A percentile compares a stretch with the other conserved stretches of the same genome.
Evolutionary conservation across 2,888 invertebrate species (phyloP).

Genomic region (Thalpophila matura): DNA sequence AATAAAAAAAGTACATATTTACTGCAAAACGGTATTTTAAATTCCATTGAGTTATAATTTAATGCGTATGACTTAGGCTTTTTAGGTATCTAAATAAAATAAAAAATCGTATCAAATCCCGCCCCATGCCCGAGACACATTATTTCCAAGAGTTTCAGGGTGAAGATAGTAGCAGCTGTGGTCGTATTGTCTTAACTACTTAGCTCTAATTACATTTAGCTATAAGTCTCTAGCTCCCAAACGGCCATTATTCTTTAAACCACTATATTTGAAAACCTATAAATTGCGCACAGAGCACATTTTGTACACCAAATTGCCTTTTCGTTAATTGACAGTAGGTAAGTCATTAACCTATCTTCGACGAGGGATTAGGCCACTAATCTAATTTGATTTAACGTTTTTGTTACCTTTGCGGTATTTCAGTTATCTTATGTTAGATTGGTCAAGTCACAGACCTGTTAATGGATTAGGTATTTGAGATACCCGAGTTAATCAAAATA

Average conservation of each 20-base stretch:
- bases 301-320: constrained; percentile 40
- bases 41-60: too few relatives aligned
- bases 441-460: not conserved
- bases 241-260: constrained; percentile 22
- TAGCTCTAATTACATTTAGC: constrained; percentile 26
- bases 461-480: constrained; percentile 8
- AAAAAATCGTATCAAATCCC: too few relatives aligned
- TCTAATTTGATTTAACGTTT: constrained; percentile 42
- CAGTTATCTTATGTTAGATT: not conserved
- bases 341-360: constrained; percentile 42
- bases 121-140: too few relatives aligned
- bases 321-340: constrained; percentile 47
- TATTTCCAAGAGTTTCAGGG: too few relatives aligned
- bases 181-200: constrained; percentile 19
- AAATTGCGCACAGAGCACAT: constrained; percentile 36
- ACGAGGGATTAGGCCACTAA: constrained; percentile 32
- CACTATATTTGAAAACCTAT: constrained; percentile 38
- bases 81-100: too few relatives aligned
- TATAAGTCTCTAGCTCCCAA: constrained; percentile 10
- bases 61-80: too few relatives aligned
- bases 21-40: too few relatives aligned
- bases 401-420: constrained; percentile 5
- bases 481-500: not conserved
- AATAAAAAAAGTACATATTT: too few relatives aligned
- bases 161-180: too few relatives aligned